Evolutionary conservation across 2,888 invertebrate species (phyloP).

Genomic region (Drosophila rellima): DNA sequence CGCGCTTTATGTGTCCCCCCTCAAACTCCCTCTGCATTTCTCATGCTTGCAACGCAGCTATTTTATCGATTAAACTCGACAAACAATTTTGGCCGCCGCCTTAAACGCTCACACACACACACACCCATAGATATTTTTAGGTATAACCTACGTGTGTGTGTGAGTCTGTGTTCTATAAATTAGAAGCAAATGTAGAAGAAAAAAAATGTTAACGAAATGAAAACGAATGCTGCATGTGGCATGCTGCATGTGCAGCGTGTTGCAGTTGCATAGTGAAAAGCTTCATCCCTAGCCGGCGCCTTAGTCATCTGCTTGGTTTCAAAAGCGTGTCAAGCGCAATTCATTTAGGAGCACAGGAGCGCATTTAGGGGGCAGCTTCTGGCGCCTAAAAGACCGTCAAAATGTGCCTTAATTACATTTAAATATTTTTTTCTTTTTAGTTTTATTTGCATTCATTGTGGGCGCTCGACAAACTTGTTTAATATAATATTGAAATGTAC

Average conservation of each 20-base stretch:
- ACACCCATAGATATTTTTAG: slow-evolving; percentile 44
- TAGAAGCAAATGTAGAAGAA: slow-evolving; percentile 14
- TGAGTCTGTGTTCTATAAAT: slow-evolving; percentile 42
- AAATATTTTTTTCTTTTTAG: slow-evolving; percentile 17
- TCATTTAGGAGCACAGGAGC: slow-evolving; percentile 48
- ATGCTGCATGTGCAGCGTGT: slow-evolving; percentile 44
- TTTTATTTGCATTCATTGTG: slow-evolving; percentile 17
- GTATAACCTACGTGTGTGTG: slow-evolving; percentile 15
- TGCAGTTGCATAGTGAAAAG: slow-evolving; percentile 34
- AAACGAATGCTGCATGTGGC: slow-evolving; percentile 47
- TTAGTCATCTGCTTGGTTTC: slow-evolving; percentile 36
- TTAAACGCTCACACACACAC: slow-evolving; percentile 28
- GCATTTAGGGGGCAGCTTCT: slow-evolving; percentile 18
- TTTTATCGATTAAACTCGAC: slow-evolving; percentile 76
- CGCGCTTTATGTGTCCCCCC: slow-evolving; percentile 34
- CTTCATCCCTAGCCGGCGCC: slow-evolving; percentile 41
- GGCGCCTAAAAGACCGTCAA: slow-evolving; percentile 5
- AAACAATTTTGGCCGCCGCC: slow-evolving; percentile 50
- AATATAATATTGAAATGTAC: slow-evolving; percentile 62
- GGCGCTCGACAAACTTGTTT: slow-evolving; percentile 68
- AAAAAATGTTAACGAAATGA: slow-evolving; percentile 37
- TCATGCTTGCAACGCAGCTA: slow-evolving; percentile 37
- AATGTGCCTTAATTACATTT: slow-evolving; percentile 42
- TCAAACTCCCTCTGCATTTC: slow-evolving; percentile 35
- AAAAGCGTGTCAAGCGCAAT: slow-evolving; percentile 66